These are phyloP conservation scores for Augochlorella aurata DNA, from an alignment of 2,888 invertebrate species.

Conservation along the genomic window DNA sequence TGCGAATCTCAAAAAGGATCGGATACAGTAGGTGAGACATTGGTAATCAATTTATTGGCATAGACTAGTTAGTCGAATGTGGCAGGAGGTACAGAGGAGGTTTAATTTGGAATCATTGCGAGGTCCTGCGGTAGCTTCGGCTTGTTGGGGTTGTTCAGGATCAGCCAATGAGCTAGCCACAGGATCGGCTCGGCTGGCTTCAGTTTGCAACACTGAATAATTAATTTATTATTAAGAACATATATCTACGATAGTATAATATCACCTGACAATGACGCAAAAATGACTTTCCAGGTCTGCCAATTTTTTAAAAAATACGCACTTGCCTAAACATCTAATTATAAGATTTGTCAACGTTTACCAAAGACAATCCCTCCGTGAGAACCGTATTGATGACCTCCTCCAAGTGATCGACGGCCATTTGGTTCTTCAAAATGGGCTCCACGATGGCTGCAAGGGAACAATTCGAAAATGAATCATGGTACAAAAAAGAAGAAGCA, in stretches of 20 bases:
- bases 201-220: slow-evolving; percentile 85
- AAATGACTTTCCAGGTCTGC: too few relatives aligned
- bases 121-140: slow-evolving; percentile 81
- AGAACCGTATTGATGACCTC: slow-evolving; percentile 87
- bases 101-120: slow-evolving; percentile 49
- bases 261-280: too few relatives aligned
- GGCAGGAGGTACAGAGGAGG: not conserved
- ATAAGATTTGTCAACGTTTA: slow-evolving; percentile 48
- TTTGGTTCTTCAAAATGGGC: slow-evolving; percentile 86
- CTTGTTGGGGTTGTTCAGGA: slow-evolving; percentile 89
- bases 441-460: slow-evolving; percentile 87
- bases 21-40: slow-evolving; percentile 55
- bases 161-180: slow-evolving; percentile 90
- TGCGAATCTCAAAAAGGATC: slow-evolving; percentile 33
- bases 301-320: too few relatives aligned
- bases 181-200: slow-evolving; percentile 90
- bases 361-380: slow-evolving; percentile 83
- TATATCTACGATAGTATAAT: too few relatives aligned
- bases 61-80: not conserved
- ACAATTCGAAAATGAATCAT: slow-evolving; percentile 23
- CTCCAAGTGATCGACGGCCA: slow-evolving; percentile 87
- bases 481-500: not conserved
- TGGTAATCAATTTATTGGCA: not conserved
- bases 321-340: too few relatives aligned
- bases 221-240: not conserved